These are phyloP conservation scores for Phylloscopus collybita DNA, from an alignment of 2,797 vertebrate species.

Conservation along the genomic window DNA sequence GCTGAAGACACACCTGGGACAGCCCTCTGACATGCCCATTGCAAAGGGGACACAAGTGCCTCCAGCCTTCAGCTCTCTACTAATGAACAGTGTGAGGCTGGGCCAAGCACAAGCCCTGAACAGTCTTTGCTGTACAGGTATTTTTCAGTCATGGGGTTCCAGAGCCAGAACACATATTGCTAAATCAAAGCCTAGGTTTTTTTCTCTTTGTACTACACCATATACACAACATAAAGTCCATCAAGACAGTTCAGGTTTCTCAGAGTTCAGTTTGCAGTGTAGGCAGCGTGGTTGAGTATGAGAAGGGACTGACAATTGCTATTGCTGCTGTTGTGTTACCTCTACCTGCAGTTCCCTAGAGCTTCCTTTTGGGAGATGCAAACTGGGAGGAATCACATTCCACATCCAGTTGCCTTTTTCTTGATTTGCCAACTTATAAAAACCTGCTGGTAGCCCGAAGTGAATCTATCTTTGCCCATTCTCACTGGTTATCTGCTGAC, in stretches of 20 bases:
- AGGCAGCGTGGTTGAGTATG: not conserved
- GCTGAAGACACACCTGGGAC: fast-evolving
- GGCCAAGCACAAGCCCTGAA: not conserved
- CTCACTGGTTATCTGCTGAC: not conserved
- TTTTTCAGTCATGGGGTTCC: not conserved
- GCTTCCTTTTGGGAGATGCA: not conserved
- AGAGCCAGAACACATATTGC: not conserved
- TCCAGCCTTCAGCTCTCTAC: not conserved
- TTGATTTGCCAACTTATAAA: not conserved
- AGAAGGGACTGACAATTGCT: not conserved
- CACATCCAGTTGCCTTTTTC: not conserved
- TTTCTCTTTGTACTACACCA: not conserved
- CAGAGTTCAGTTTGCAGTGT: not conserved
- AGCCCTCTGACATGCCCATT: not conserved
- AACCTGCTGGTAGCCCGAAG: not conserved
- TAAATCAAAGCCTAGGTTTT: not conserved
- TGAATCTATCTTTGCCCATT: not conserved
- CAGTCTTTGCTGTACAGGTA: not conserved
- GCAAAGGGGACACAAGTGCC: not conserved
- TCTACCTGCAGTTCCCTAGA: not conserved
- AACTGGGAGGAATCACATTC: not conserved
- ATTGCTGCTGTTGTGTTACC: not conserved
- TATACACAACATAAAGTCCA: not conserved
- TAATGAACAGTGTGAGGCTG: not conserved
- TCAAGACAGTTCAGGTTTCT: not conserved